These are phyloP conservation scores for Esox masquinongy DNA, from an alignment of 2,797 vertebrate genomes.

Conservation along the genomic window DNA sequence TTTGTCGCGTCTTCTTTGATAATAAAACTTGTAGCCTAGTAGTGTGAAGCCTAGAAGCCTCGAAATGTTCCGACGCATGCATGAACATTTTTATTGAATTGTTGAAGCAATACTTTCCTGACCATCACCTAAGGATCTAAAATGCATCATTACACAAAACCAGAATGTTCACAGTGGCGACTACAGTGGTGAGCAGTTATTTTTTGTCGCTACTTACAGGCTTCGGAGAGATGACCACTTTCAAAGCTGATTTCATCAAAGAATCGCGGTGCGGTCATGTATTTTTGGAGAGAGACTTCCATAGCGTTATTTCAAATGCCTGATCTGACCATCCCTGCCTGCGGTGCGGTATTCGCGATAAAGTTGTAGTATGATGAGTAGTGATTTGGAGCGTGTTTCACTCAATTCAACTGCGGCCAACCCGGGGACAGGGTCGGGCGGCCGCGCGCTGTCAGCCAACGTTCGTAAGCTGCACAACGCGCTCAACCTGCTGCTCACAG, in stretches of 20 bases:
- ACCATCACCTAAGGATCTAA: not conserved
- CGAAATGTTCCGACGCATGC: not conserved
- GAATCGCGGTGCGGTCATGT: constrained; percentile 36
- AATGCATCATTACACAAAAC: not conserved
- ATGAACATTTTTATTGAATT: not conserved
- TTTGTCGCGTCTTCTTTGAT: not conserved
- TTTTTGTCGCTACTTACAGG: not conserved
- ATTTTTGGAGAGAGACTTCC: constrained; percentile 9
- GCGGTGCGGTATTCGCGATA: constrained; percentile 28
- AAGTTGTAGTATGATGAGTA: constrained; percentile 83
- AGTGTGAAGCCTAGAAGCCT: not conserved
- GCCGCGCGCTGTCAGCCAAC: constrained; percentile 87
- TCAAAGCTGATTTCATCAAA: constrained; percentile 4
- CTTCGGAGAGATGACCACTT: not conserved
- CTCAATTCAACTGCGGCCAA: constrained; percentile 61
- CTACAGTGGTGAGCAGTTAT: not conserved
- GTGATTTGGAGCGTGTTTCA: constrained; percentile 79
- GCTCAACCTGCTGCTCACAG: constrained; percentile 86
- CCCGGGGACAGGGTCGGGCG: constrained; percentile 55
- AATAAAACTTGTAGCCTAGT: not conserved
- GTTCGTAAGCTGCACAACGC: constrained; percentile 89
- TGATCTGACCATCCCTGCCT: constrained; percentile 27
- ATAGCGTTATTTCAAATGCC: constrained; percentile 17
- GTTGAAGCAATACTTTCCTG: not conserved
- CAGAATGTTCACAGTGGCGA: not conserved